A percentile compares a stretch with the other conserved stretches of the same genome.
Evolutionary conservation across 2,797 vertebrate species (phyloP).

Genomic region (Falco concolor): DNA sequence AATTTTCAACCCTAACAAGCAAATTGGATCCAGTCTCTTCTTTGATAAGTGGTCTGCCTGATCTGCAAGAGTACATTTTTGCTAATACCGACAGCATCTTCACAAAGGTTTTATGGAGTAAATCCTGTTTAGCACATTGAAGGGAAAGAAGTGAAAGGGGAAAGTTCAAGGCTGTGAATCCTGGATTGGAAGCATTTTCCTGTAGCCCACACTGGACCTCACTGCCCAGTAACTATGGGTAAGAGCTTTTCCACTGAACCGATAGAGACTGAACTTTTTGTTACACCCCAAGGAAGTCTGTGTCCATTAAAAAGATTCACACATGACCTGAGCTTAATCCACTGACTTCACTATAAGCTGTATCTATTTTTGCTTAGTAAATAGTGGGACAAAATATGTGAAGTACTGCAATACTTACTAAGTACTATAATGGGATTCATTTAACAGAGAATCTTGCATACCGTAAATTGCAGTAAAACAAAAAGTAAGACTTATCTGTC

Average conservation of each 20-base stretch:
- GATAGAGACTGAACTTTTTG: neutral
- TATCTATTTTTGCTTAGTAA: neutral
- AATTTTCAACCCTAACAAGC: neutral
- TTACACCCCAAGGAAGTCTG: neutral
- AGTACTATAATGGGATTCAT: neutral
- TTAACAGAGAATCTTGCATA: neutral
- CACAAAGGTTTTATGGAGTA: neutral
- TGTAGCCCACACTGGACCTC: neutral
- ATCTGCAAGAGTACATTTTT: neutral
- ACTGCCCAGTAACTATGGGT: neutral
- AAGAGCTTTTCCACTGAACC: neutral
- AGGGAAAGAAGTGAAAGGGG: neutral
- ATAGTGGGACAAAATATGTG: neutral
- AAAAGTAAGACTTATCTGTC: neutral
- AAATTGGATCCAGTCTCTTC: neutral
- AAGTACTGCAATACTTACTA: neutral
- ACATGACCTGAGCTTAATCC: neutral
- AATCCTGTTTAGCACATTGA: neutral
- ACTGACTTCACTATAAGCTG: neutral
- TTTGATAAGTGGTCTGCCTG: neutral
- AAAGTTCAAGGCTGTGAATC: neutral
- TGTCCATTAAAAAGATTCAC: neutral
- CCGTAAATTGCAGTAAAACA: neutral
- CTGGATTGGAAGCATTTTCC: neutral
- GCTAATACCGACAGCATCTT: neutral